Conservation (phyloP, 1,140 invertebrate species). For the Procambarus virginalis region DNA sequence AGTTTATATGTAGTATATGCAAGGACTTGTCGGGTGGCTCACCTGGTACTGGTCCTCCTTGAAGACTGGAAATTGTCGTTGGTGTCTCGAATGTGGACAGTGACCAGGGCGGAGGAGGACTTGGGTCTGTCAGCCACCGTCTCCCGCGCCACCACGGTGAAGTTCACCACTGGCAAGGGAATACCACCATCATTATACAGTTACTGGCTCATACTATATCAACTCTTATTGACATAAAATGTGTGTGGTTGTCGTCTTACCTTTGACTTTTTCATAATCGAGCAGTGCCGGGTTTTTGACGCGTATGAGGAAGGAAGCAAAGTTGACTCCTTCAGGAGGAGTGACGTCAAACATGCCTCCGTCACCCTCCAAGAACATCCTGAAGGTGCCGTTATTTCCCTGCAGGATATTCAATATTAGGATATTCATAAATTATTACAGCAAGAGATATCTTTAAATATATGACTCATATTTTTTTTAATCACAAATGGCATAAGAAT, state of each 20-base stretch:
- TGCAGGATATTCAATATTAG: constrained; percentile 73
- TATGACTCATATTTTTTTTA: no score
- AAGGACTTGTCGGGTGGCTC: constrained; percentile 9
- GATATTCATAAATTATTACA: no score
- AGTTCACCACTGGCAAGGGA: constrained; percentile 81
- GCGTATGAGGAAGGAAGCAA: constrained; percentile 91
- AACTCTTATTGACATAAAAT: no score
- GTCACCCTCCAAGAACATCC: constrained; percentile 85
- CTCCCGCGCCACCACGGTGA: constrained; percentile 90
- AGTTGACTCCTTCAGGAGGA: constrained; percentile 90
- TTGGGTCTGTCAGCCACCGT: constrained; percentile 83
- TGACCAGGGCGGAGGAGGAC: constrained; percentile 87
- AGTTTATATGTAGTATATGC: no score
- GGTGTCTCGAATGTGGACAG: constrained; percentile 89
- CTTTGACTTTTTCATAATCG: constrained; percentile 87
- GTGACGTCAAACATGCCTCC: constrained; percentile 91
- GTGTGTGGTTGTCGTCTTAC: constrained; percentile 70
- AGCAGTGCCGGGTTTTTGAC: constrained; percentile 88
- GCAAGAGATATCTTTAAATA: no score
- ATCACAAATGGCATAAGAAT: no score
- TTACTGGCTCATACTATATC: no score
- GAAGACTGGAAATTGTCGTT: constrained; percentile 96
- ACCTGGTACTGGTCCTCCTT: constrained; percentile 83
- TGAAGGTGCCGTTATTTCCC: constrained; percentile 94
- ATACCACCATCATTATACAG: neutral